Percentiles rank a stretch among this genome's conserved stretches.
Conservation (phyloP, 2,888 invertebrate species). For the Cephus rjabovi region DNA sequence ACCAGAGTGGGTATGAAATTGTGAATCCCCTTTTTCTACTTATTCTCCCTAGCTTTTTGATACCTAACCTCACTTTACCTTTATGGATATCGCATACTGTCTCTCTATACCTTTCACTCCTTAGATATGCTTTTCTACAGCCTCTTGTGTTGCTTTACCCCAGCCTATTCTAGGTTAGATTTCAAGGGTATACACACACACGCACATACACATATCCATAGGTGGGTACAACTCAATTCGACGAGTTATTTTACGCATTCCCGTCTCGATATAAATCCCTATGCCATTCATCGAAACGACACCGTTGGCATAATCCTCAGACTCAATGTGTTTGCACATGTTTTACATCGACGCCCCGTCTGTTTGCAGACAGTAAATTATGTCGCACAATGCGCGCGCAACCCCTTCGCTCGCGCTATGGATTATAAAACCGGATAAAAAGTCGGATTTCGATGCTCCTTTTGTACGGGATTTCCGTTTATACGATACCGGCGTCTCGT, state of each 20-base stretch:
- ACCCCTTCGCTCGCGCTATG: constrained; percentile 52
- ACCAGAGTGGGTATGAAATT: not conserved
- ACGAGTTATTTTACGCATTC: constrained; percentile 48
- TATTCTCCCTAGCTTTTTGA: not conserved
- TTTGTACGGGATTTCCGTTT: constrained; percentile 1
- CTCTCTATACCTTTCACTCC: not conserved
- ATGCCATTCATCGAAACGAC: constrained; percentile 35
- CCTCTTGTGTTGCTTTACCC: not conserved
- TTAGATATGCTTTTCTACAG: not conserved
- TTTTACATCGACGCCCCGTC: constrained; percentile 56
- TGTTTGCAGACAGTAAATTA: constrained; percentile 67
- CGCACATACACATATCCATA: not conserved
- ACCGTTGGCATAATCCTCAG: constrained; percentile 33
- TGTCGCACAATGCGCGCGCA: constrained; percentile 56
- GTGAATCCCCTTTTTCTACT: not conserved
- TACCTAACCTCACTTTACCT: not conserved
- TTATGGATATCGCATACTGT: not conserved
- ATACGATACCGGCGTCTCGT: not conserved
- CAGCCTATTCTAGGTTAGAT: not conserved
- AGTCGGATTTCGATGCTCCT: constrained; percentile 3
- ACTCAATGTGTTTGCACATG: constrained; percentile 49
- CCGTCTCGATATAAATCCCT: constrained; percentile 52
- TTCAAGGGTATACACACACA: not conserved
- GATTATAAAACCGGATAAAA: constrained; percentile 58
- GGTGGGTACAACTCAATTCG: constrained; percentile 46